Evolutionary conservation across 2,113 vertebrate genomes (phyloP).

Genomic region (Hyaena hyaena): DNA sequence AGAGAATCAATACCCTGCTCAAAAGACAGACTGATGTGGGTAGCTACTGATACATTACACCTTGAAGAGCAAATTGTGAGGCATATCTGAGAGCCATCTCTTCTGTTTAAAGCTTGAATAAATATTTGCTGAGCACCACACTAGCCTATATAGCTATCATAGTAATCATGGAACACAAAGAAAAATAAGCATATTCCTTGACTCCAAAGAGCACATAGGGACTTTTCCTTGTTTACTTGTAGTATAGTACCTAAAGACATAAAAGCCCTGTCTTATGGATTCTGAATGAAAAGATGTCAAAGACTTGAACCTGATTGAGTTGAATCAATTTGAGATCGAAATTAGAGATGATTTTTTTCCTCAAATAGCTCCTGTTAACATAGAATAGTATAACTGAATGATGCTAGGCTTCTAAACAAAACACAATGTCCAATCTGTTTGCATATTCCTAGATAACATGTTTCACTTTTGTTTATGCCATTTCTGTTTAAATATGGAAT

Average conservation of each 20-base stretch:
- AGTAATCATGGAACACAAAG: neutral
- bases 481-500: conserved; percentile 20
- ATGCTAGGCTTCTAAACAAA: neutral
- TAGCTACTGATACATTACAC: neutral
- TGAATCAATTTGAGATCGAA: conserved; percentile 31
- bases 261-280: neutral
- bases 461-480: neutral
- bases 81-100: neutral
- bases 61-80: conserved; percentile 4
- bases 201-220: neutral
- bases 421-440: neutral
- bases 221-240: neutral
- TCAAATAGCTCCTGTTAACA: neutral
- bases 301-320: neutral
- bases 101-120: conserved; percentile 34
- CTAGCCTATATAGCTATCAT: neutral
- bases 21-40: neutral
- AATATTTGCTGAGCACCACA: neutral
- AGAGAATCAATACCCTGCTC: neutral
- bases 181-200: neutral
- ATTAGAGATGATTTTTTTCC: conserved; percentile 46
- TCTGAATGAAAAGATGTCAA: neutral
- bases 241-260: neutral
- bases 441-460: neutral
- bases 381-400: neutral